Evolutionary conservation across 2,113 vertebrate genomes (phyloP).

Genomic region (Saguinus midas): DNA sequence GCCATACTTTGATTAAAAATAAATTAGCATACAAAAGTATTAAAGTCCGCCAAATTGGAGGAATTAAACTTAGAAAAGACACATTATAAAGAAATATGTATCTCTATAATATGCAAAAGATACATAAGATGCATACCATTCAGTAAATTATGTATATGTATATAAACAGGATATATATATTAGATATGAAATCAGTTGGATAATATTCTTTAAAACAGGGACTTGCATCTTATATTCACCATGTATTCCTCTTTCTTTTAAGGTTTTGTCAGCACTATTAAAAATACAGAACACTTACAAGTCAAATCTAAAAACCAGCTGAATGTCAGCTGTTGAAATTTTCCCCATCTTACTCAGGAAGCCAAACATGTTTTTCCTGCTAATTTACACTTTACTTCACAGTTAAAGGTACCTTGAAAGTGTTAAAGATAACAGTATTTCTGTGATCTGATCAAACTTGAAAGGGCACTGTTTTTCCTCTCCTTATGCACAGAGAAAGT

Average conservation of each 20-base stretch:
- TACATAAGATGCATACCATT: background rate
- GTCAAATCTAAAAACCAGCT: conserved; percentile 40
- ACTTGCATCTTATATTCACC: conserved; percentile 13
- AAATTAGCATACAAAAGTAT: background rate
- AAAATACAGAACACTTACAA: conserved; percentile 48
- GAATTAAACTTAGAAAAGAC: conserved; percentile 35
- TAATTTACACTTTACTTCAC: conserved; percentile 71
- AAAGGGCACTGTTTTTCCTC: conserved; percentile 37
- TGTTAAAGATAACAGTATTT: conserved; percentile 72
- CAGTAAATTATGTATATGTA: conserved; percentile 1
- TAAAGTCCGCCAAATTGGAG: background rate
- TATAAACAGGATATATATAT: background rate
- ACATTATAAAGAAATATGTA: background rate
- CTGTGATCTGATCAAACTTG: conserved; percentile 55
- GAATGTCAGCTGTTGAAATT: conserved; percentile 54
- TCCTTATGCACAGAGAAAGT: conserved; percentile 48
- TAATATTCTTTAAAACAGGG: background rate
- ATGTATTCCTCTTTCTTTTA: background rate
- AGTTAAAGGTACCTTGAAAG: conserved; percentile 59
- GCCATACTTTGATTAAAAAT: conserved; percentile 32
- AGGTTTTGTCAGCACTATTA: conserved; percentile 52
- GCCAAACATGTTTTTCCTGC: conserved; percentile 60
- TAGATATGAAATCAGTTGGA: background rate
- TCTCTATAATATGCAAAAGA: background rate
- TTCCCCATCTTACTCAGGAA: conserved; percentile 29